Conservation (phyloP, 2,797 vertebrate genomes). For the Momotus momota region DNA sequence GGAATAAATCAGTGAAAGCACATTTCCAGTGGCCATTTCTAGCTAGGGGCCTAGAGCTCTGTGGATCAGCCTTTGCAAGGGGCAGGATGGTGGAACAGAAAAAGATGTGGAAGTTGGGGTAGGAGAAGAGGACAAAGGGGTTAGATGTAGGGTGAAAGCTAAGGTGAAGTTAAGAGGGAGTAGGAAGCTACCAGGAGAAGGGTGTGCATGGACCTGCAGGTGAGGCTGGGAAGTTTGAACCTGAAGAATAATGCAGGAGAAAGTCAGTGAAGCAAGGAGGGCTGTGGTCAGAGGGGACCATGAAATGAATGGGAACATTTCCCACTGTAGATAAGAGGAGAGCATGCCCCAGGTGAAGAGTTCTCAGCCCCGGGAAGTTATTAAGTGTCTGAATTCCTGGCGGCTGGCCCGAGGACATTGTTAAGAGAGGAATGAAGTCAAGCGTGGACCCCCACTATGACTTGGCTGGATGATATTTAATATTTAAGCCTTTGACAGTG, state of each 20-base stretch:
- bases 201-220: not conserved
- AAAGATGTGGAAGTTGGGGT: fast-evolving
- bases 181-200: not conserved
- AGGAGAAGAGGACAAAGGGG: not conserved
- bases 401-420: not conserved
- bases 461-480: conserved; percentile 31
- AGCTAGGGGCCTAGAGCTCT: not conserved
- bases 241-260: not conserved
- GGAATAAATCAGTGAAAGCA: not conserved
- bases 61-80: not conserved
- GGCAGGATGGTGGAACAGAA: not conserved
- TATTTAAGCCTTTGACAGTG: conserved; percentile 24
- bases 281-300: not conserved
- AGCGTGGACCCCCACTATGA: not conserved
- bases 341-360: not conserved
- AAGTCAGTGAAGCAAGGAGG: not conserved
- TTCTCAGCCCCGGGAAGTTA: conserved; percentile 17
- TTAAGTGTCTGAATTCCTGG: conserved; percentile 25
- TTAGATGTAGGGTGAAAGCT: not conserved
- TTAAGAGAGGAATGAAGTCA: conserved; percentile 33
- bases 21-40: not conserved
- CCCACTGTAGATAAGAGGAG: not conserved
- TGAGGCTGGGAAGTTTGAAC: not conserved
- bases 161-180: not conserved
- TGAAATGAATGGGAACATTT: not conserved